Percentiles rank a stretch among this genome's conserved stretches.
Evolutionary conservation across 2,888 invertebrate species (phyloP).

Genomic region (Heterodera filipjevi): DNA sequence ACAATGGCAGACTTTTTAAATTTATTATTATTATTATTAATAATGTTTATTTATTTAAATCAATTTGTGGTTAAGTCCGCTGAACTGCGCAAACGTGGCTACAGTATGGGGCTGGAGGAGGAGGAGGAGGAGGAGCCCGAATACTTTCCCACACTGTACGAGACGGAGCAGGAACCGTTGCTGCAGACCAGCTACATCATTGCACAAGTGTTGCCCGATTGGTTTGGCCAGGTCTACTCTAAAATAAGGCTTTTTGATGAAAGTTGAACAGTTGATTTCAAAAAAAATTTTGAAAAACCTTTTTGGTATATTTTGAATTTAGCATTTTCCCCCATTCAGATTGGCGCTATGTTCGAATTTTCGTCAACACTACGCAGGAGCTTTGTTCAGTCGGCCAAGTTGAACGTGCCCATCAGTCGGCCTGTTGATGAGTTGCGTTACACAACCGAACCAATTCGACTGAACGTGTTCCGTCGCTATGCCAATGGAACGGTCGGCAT

Average conservation of each 20-base stretch:
- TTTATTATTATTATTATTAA: too few relatives aligned
- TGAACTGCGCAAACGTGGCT: neutral
- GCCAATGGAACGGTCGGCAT: constrained; percentile 44
- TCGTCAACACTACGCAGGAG: constrained; percentile 31
- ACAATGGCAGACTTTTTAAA: too few relatives aligned
- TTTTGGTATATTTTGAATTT: too few relatives aligned
- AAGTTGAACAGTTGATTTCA: too few relatives aligned
- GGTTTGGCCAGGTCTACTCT: constrained; percentile 32
- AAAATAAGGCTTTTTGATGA: neutral
- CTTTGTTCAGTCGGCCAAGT: constrained; percentile 34
- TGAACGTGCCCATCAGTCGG: constrained; percentile 42
- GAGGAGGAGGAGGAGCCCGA: constrained; percentile 32
- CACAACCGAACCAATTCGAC: constrained; percentile 32
- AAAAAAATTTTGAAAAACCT: too few relatives aligned
- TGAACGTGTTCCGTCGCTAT: constrained; percentile 44
- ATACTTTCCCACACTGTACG: constrained; percentile 44
- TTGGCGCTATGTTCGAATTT: constrained; percentile 35
- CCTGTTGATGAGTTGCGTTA: constrained; percentile 31
- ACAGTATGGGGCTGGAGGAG: neutral
- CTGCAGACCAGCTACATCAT: constrained; percentile 42
- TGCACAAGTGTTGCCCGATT: constrained; percentile 36
- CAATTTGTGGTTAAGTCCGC: neutral
- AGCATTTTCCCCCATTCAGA: neutral
- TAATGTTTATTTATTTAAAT: neutral
- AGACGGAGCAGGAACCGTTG: constrained; percentile 36